Evolutionary conservation across 2,113 vertebrate genomes (phyloP), one percentile per base, ranked within the genome.

Genomic region (Eira barbara): DNA sequence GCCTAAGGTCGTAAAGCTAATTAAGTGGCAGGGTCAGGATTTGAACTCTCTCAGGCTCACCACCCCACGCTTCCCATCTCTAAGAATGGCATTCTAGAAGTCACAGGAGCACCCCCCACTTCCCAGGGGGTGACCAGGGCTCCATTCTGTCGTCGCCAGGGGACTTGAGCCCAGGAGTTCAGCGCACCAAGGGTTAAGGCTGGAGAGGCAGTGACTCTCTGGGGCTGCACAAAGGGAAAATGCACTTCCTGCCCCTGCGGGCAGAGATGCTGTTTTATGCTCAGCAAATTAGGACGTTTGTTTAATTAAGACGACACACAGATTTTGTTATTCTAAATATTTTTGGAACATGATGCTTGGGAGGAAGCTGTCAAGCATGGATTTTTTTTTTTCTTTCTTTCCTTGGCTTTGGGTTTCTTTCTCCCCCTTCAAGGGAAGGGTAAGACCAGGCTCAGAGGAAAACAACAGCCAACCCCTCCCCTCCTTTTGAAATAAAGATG

Each of bases 251-350:
- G 96, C 11, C 95, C 97, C 79, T 86, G 94, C 13, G 49, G 76
- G 95, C 76, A 89, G 91, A 93, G 47, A 94, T 89, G 94, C 45
- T 98, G 96, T 69, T 96, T 95, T 96, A 81, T 94, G 80, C 97
- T 97, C 97, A 93, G 97, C 97, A 97, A 98, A 98, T 97, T 96
- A 52, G 42, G 84, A 97, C 61, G 4, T 97, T 98, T 98, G 97
- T 90, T 89, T 87, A 97, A 97, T 92, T 96, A 97, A 97, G 92
- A 92, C 18, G 94, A 94, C 34, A 80, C 69, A 97, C 89, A 95
- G 89, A 95, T 94, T 97, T 97, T 97, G 89, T 85, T 98, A 97
- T 97, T 98, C 98, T 98, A 98, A 95, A 11, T 9, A 97, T 97
- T 98, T 92, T 94, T 97, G 96, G 98, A 97, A 98, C 97, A 93